Conservation (phyloP, 1,140 invertebrate genomes). For the Lepidurus apus region DNA sequence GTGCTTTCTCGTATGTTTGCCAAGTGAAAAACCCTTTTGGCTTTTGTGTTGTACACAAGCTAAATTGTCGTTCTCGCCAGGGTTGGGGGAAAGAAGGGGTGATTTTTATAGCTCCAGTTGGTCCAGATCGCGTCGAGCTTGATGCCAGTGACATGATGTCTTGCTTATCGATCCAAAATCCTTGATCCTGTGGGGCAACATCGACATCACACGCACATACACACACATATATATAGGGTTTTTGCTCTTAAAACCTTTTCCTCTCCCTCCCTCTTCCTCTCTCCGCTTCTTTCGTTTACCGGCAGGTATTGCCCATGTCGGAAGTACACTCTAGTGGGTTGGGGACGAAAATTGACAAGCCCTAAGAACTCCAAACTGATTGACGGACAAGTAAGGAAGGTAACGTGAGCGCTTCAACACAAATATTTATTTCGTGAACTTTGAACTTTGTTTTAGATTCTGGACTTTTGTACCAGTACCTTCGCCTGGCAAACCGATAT, state of each 20-base stretch:
- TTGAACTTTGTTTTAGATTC: no score
- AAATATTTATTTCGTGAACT: not conserved
- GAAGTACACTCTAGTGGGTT: not conserved
- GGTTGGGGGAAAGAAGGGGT: not conserved
- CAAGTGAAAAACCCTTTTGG: conserved; percentile 1
- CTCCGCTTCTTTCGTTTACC: not conserved
- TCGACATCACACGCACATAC: not conserved
- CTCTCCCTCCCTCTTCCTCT: not conserved
- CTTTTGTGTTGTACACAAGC: not conserved
- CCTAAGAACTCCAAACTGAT: not conserved
- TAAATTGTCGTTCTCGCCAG: not conserved
- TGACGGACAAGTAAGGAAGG: not conserved
- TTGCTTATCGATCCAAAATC: conserved; percentile 18
- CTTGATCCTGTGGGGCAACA: conserved; percentile 12
- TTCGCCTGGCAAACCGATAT: not conserved
- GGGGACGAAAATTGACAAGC: not conserved
- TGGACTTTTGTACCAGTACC: not conserved
- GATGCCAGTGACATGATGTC: conserved; percentile 13
- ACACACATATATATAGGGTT: not conserved
- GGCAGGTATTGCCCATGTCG: conserved; percentile 9
- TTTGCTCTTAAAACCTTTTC: not conserved
- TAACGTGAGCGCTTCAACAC: not conserved
- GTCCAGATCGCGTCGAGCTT: conserved; percentile 17
- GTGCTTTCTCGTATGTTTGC: not conserved
- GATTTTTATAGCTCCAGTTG: not conserved